A percentile compares a stretch with the other conserved stretches of the same genome.
Evolutionary conservation across 2,888 invertebrate genomes (phyloP).

Genomic region (Agrotis clavis): DNA sequence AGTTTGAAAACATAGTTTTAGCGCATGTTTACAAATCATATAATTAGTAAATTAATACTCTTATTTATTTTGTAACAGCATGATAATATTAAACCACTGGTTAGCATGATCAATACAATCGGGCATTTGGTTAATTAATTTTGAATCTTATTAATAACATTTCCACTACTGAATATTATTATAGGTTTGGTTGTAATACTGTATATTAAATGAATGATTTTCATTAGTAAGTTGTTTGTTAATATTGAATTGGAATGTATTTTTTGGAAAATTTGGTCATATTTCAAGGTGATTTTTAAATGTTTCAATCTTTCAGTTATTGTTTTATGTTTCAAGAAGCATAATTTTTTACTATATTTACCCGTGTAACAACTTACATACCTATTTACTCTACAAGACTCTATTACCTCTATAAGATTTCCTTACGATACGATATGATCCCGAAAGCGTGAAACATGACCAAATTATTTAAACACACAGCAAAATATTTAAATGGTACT

Average conservation of each 20-base stretch:
- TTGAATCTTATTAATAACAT: not conserved
- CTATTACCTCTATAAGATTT: too few relatives aligned
- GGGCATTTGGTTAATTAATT: conserved; percentile 1
- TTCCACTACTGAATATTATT: conserved; percentile 53
- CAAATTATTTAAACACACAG: conserved; percentile 40
- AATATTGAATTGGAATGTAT: not conserved
- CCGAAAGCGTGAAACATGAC: conserved; percentile 19
- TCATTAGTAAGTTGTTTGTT: not conserved
- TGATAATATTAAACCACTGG: conserved; percentile 19
- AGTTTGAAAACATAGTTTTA: not conserved
- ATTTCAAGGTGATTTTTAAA: conserved; percentile 28
- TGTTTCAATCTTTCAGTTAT: too few relatives aligned
- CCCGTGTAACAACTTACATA: too few relatives aligned
- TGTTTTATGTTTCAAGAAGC: too few relatives aligned
- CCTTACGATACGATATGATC: too few relatives aligned
- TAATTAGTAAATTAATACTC: not conserved
- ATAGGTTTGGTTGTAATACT: conserved; percentile 20
- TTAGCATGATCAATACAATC: conserved; percentile 33
- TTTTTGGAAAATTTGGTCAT: conserved; percentile 32
- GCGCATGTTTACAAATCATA: conserved; percentile 27
- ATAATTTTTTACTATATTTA: too few relatives aligned
- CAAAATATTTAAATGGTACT: not conserved
- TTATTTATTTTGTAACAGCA: conserved; percentile 31
- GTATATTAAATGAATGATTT: not conserved
- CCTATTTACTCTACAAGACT: too few relatives aligned